Conservation (phyloP, 2,797 vertebrate genomes). For the Microctenopoma stevenorrisi region DNA sequence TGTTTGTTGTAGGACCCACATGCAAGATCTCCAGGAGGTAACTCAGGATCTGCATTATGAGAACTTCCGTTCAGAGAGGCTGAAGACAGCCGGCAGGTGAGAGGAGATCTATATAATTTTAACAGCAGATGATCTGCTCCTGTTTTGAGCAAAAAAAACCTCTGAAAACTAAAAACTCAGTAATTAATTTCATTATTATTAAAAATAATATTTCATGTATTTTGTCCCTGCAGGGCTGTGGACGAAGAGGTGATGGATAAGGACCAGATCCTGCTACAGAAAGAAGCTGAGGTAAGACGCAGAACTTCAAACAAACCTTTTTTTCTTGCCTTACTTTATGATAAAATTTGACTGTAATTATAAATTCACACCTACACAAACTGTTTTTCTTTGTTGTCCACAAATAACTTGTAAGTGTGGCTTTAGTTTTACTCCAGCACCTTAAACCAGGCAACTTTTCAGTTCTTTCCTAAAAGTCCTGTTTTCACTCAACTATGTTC, state of each 20-base stretch:
- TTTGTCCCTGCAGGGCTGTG: constrained; percentile 78
- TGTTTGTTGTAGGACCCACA: constrained; percentile 86
- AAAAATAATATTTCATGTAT: not conserved
- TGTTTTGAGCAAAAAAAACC: not conserved
- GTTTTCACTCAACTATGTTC: constrained; percentile 9
- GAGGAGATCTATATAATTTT: constrained; percentile 6
- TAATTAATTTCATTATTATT: no score
- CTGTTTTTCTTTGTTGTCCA: not conserved
- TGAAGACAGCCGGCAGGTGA: constrained; percentile 87
- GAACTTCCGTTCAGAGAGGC: constrained; percentile 93
- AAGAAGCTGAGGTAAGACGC: constrained; percentile 91
- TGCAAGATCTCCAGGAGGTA: constrained; percentile 93
- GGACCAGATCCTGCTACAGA: constrained; percentile 94
- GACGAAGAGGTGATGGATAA: constrained; percentile 94
- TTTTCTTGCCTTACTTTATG: not conserved
- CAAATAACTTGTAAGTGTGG: not conserved
- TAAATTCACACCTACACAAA: constrained; percentile 1
- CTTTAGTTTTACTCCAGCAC: not conserved
- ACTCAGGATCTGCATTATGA: constrained; percentile 93
- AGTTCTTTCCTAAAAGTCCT: not conserved
- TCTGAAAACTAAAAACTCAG: no score
- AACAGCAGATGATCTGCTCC: not conserved
- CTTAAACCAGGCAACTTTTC: not conserved
- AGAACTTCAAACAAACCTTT: not conserved
- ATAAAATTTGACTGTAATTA: not conserved